Evolutionary conservation across 2,113 vertebrate species (phyloP).

Genomic region (Salvelinus fontinalis): DNA sequence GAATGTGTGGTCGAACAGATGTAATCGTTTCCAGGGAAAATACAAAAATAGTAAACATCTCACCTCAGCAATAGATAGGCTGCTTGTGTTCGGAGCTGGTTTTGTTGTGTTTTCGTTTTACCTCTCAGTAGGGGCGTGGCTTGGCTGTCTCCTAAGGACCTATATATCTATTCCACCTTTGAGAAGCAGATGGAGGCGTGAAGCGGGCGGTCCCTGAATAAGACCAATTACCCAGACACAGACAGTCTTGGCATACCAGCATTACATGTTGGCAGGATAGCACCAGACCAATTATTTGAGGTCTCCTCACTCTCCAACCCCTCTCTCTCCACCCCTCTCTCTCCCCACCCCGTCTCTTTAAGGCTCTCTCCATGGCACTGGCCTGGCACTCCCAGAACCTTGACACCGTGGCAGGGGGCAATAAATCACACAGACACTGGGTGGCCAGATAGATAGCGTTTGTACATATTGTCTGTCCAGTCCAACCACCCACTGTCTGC

Average conservation of each 20-base stretch:
- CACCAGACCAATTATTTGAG: conserved; percentile 30
- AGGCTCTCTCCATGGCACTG: conserved; percentile 19
- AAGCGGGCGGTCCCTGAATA: conserved; percentile 44
- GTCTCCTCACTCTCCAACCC: not conserved
- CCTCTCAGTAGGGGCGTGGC: not conserved
- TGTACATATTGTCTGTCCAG: conserved; percentile 38
- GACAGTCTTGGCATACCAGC: not conserved
- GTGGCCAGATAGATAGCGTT: conserved; percentile 37
- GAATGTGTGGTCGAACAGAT: too few species aligned
- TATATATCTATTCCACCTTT: not conserved
- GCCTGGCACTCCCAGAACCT: conserved; percentile 32
- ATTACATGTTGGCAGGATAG: not conserved
- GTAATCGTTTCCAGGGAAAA: too few species aligned
- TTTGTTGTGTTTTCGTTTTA: not conserved
- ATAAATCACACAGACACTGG: conserved; percentile 44
- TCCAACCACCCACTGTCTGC: conserved; percentile 20
- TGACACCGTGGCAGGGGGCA: conserved; percentile 27
- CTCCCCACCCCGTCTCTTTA: too few species aligned
- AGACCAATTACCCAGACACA: conserved; percentile 57
- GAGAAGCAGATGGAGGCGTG: conserved; percentile 48
- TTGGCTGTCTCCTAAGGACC: conserved; percentile 28
- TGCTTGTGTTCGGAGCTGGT: not conserved
- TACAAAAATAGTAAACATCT: not conserved
- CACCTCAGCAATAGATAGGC: too few species aligned
- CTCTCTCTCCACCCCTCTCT: too few species aligned